A percentile compares a stretch with the other conserved stretches of the same genome.
These are phyloP conservation scores for Ptyas mucosa DNA, from an alignment of 2,113 vertebrate genomes.

Conservation along the genomic window DNA sequence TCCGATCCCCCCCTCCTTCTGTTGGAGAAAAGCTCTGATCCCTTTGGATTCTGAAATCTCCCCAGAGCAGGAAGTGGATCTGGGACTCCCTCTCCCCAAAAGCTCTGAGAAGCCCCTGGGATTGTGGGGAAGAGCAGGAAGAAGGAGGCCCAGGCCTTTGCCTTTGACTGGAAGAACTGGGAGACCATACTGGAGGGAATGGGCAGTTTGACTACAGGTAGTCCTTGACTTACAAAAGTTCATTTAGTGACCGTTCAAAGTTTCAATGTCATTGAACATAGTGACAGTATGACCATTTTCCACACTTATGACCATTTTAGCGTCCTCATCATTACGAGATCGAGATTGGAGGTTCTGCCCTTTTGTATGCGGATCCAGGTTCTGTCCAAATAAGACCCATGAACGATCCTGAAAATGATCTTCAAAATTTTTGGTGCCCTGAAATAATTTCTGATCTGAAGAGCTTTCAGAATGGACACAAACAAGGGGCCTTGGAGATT, in stretches of 20 bases:
- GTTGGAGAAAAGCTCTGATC: too few relatives aligned
- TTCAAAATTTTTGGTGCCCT: background rate
- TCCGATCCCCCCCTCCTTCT: background rate
- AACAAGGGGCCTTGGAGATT: background rate
- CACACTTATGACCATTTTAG: too few relatives aligned
- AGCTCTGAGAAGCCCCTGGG: background rate
- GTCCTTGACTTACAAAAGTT: too few relatives aligned
- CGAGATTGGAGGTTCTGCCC: background rate
- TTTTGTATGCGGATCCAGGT: background rate
- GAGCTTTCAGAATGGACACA: too few relatives aligned
- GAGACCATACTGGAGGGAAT: background rate
- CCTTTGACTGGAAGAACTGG: background rate
- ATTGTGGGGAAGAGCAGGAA: background rate
- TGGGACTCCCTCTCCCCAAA: background rate
- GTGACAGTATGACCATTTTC: too few relatives aligned
- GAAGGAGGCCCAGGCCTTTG: background rate
- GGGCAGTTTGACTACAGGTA: too few relatives aligned
- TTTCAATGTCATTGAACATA: too few relatives aligned
- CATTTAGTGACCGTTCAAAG: too few relatives aligned
- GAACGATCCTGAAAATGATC: background rate
- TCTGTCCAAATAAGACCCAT: background rate
- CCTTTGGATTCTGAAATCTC: background rate
- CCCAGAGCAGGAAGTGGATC: background rate
- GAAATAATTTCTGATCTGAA: background rate
- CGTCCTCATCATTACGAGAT: too few relatives aligned